A percentile compares a stretch with the other conserved stretches of the same genome.
These are phyloP conservation scores for Heloderma charlesbogerti DNA, from an alignment of 2,113 vertebrate species.

Conservation along the genomic window DNA sequence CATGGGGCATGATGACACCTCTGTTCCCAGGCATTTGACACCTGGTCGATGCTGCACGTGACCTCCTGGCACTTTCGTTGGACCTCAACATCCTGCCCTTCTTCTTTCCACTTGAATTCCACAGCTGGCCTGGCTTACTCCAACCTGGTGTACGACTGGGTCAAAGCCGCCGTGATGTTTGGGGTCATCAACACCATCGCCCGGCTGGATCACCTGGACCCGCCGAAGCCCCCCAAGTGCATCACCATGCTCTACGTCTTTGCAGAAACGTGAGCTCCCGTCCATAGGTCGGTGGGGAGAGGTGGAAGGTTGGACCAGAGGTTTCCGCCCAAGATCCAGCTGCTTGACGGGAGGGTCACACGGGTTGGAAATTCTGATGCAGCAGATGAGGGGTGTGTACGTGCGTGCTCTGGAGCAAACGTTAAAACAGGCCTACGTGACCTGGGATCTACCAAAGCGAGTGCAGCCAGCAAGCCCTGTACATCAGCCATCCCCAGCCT, in stretches of 20 bases:
- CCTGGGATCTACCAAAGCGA: too few species aligned
- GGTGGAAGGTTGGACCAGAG: not conserved
- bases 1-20: not conserved
- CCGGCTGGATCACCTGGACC: constrained; percentile 91
- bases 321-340: not conserved
- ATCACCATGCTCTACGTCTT: constrained; percentile 96
- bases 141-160: constrained; percentile 96
- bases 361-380: not conserved
- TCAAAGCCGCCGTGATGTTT: constrained; percentile 94
- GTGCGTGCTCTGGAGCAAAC: not conserved
- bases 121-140: constrained; percentile 92
- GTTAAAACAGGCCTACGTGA: not conserved
- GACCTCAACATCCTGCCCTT: not conserved
- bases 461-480: too few species aligned
- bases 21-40: too few species aligned
- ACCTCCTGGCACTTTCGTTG: not conserved
- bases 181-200: constrained; percentile 90
- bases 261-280: constrained; percentile 88
- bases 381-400: not conserved
- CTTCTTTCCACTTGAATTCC: constrained; percentile 1
- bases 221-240: constrained; percentile 92
- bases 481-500: too few species aligned
- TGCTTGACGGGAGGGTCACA: too few species aligned
- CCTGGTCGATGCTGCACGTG: not conserved
- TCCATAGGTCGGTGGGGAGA: accelerated